Percentiles rank a stretch among this genome's conserved stretches.
Conservation (phyloP, 2,797 vertebrate species). For the Scarus forsteni region DNA sequence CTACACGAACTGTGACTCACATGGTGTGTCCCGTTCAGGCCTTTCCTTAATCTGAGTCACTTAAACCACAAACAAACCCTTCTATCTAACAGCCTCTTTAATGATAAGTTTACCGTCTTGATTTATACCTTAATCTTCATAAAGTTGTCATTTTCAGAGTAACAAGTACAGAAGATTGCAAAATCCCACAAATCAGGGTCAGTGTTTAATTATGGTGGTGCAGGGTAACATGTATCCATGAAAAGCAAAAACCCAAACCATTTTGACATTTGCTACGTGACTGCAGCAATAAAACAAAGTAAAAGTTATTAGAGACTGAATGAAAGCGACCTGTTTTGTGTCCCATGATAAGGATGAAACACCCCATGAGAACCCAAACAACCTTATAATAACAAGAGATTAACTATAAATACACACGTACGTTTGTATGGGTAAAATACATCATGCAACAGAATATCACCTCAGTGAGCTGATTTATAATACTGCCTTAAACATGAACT, state of each 20-base stretch:
- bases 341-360: conserved; percentile 14
- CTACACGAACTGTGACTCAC: conserved; percentile 38
- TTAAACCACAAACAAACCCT: conserved; percentile 32
- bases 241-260: too few species aligned
- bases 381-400: not conserved
- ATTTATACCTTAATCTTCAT: not conserved
- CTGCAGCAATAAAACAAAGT: not conserved
- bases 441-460: not conserved
- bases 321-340: conserved; percentile 10
- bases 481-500: not conserved
- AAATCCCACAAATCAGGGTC: not conserved
- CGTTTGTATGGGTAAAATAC: too few species aligned
- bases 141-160: not conserved
- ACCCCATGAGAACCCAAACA: not conserved
- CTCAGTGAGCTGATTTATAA: not conserved
- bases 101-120: not conserved
- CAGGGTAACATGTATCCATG: too few species aligned
- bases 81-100: not conserved
- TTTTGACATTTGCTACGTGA: not conserved
- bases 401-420: not conserved
- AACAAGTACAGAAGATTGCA: not conserved
- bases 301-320: not conserved
- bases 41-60: conserved; percentile 49
- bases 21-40: conserved; percentile 12
- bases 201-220: not conserved